These are phyloP conservation scores for Micromys minutus DNA, from an alignment of 2,113 vertebrate genomes.

Conservation along the genomic window DNA sequence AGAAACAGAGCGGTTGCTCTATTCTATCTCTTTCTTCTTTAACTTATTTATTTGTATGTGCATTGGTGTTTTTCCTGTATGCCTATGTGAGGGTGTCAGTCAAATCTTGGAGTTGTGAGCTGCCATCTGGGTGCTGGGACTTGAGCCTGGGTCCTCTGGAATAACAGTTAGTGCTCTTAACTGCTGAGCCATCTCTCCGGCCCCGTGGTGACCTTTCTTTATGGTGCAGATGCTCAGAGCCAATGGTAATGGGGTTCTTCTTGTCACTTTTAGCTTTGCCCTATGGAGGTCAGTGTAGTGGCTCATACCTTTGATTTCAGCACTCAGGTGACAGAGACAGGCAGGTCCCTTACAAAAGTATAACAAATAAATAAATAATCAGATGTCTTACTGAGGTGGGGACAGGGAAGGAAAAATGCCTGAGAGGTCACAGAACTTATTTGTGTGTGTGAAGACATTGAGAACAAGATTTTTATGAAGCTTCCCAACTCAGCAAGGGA, in stretches of 20 bases:
- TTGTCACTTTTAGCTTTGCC: not conserved
- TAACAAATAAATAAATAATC: not conserved
- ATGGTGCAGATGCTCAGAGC: accelerated
- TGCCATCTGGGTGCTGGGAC: too few relatives aligned
- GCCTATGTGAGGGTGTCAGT: too few relatives aligned
- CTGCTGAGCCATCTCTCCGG: not conserved
- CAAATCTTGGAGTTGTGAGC: too few relatives aligned
- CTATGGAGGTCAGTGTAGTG: too few relatives aligned
- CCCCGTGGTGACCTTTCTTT: not conserved
- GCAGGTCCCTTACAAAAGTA: not conserved
- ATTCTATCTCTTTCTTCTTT: not conserved
- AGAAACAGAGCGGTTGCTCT: not conserved
- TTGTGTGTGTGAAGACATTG: not conserved
- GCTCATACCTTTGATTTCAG: not conserved
- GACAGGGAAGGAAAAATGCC: too few relatives aligned
- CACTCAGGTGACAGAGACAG: not conserved
- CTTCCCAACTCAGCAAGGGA: not conserved
- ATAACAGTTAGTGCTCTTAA: too few relatives aligned
- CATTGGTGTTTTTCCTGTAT: too few relatives aligned
- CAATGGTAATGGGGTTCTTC: accelerated
- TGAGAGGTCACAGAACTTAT: not conserved
- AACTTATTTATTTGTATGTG: too few relatives aligned
- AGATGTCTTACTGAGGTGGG: not conserved
- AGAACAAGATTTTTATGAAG: not conserved
- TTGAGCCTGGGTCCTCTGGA: too few relatives aligned